phyloP scores from a whole-genome alignment of 2,888 invertebrate species.

The Psylliodes chrysocephalus region DNA sequence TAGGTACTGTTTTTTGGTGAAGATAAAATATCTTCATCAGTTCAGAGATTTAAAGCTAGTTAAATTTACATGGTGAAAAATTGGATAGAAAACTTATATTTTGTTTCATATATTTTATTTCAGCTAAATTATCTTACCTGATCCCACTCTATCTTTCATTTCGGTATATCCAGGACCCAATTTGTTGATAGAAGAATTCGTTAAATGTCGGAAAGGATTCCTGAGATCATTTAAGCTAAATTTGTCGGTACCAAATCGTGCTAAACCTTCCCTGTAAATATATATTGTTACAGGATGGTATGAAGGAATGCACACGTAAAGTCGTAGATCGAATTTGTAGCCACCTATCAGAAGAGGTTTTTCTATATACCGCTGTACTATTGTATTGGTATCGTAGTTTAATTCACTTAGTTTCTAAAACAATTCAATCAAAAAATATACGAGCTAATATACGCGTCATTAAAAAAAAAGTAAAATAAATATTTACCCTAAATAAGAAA shows the following conservation, averaged over 20 bases:
- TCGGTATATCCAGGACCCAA: constrained; percentile 83
- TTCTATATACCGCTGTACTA: constrained; percentile 84
- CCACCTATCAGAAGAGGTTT: constrained; percentile 84
- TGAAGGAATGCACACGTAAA: constrained; percentile 90
- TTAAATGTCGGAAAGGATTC: constrained; percentile 87
- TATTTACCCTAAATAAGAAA: constrained; percentile 79
- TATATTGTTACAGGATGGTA: constrained; percentile 89
- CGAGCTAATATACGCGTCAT: too few species aligned
- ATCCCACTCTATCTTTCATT: constrained; percentile 85
- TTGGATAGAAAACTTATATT: too few species aligned
- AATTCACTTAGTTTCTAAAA: constrained; percentile 79
- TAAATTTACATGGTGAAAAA: too few species aligned
- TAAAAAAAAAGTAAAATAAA: constrained; percentile 31
- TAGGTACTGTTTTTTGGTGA: too few species aligned
- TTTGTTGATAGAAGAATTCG: constrained; percentile 92
- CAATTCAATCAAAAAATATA: constrained; percentile 28
- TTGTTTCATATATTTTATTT: too few species aligned
- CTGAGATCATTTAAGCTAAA: constrained; percentile 84
- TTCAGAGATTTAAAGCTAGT: too few species aligned
- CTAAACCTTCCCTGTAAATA: constrained; percentile 88
- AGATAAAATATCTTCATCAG: too few species aligned
- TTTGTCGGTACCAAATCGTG: constrained; percentile 83
- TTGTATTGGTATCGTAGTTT: constrained; percentile 80
- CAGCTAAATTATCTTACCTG: constrained; percentile 68
- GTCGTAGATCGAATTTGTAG: constrained; percentile 90